These are phyloP conservation scores for Sebastes kiyomatsui DNA, from an alignment of 2,797 vertebrate genomes.

Conservation along the genomic window DNA sequence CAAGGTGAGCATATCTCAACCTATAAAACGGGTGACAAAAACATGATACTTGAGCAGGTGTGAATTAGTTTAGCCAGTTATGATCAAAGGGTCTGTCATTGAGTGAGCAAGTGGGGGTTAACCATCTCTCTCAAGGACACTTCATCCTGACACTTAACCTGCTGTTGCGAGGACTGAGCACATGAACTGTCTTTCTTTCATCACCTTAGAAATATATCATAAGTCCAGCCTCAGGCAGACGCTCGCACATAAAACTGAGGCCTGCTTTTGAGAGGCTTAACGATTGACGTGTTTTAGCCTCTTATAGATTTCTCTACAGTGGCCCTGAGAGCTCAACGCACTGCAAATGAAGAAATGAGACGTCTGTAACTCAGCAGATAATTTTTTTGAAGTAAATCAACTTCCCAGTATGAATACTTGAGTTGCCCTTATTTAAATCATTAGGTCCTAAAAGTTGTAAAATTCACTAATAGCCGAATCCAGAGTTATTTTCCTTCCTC, in stretches of 20 bases:
- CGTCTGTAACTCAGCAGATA: too few species aligned
- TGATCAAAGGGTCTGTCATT: slow-evolving; percentile 1
- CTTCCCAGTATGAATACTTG: too few species aligned
- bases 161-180: neutral
- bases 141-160: slow-evolving; percentile 13
- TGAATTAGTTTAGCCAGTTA: slow-evolving; percentile 4
- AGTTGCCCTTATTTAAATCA: too few species aligned
- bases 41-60: neutral
- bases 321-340: neutral
- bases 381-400: too few species aligned
- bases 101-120: slow-evolving; percentile 10
- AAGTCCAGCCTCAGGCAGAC: neutral
- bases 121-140: slow-evolving; percentile 24
- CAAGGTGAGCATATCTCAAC: neutral
- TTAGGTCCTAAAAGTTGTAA: too few species aligned
- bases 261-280: neutral
- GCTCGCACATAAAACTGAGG: neutral
- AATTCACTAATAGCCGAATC: too few species aligned
- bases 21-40: neutral
- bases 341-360: neutral
- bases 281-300: neutral
- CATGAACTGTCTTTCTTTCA: neutral
- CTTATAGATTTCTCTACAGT: neutral
- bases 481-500: too few species aligned
- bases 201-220: neutral